A percentile compares a stretch with the other conserved stretches of the same genome.
Conservation (phyloP, 2,888 invertebrate genomes). For the Maniola hyperantus region DNA sequence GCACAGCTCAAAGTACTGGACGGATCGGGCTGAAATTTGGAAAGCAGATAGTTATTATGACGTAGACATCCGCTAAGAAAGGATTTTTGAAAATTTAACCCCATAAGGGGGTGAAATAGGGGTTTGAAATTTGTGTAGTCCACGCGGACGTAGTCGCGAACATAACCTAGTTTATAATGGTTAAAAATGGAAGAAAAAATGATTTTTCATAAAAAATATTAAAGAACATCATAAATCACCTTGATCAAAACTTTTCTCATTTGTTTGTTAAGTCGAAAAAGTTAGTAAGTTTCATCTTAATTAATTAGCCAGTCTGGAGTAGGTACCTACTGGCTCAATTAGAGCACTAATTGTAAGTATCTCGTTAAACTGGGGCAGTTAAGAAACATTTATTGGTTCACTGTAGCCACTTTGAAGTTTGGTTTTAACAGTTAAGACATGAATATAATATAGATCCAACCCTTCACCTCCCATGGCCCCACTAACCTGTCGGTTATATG, state of each 20-base stretch:
- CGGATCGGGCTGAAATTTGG: too few species aligned
- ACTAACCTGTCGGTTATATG: too few species aligned
- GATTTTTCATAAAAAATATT: background rate
- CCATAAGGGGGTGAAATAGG: too few species aligned
- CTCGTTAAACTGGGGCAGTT: constrained; percentile 2
- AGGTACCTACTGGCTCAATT: constrained; percentile 8
- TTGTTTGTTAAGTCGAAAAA: constrained; percentile 6
- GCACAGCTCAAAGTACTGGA: too few species aligned
- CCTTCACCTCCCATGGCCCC: too few species aligned
- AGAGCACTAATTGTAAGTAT: constrained; percentile 3
- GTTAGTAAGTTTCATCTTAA: constrained; percentile 14
- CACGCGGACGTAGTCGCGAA: too few species aligned
- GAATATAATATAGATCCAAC: too few species aligned
- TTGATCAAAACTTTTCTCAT: constrained; percentile 13
- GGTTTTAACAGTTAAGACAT: background rate
- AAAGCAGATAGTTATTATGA: too few species aligned
- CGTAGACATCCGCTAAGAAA: too few species aligned
- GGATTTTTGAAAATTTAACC: too few species aligned
- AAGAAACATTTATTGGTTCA: background rate
- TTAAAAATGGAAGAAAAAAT: background rate
- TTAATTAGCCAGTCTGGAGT: background rate
- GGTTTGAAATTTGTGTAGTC: too few species aligned
- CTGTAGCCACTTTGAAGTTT: background rate
- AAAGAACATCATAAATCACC: constrained; percentile 5
- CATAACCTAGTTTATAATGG: too few species aligned